phyloP scores from a whole-genome alignment of 2,797 vertebrate genomes.

The Hemitrygon akajei region DNA sequence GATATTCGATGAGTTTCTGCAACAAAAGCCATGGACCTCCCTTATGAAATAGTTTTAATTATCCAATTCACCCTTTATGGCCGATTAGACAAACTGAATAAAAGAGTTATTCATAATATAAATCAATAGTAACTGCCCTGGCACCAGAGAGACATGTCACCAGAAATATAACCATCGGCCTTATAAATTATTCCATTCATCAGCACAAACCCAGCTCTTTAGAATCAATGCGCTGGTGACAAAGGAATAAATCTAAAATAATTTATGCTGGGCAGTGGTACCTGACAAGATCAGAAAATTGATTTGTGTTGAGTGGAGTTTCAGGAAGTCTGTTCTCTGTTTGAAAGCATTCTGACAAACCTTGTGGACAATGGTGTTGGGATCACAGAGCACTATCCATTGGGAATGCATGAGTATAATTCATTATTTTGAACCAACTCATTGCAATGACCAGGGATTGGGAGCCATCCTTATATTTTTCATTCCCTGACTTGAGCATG shows the following conservation, averaged over 20 bases:
- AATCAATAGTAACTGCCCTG: not conserved
- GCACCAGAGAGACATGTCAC: not conserved
- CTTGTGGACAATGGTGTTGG: not conserved
- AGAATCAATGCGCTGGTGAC: not conserved
- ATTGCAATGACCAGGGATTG: not conserved
- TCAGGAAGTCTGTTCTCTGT: not conserved
- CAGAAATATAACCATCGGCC: not conserved
- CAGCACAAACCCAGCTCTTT: not conserved
- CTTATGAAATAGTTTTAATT: not conserved
- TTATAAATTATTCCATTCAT: conserved; percentile 23
- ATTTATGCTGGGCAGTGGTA: not conserved
- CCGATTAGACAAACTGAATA: not conserved
- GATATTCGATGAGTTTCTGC: not conserved
- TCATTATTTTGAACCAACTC: too few relatives aligned
- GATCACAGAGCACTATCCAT: not conserved
- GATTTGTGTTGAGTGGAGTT: not conserved
- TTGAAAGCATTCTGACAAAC: not conserved
- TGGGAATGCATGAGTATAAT: not conserved
- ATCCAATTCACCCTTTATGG: not conserved
- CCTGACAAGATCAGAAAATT: not conserved
- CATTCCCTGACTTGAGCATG: not conserved
- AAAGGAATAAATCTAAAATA: conserved; percentile 10
- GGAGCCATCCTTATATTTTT: not conserved
- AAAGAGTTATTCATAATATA: conserved; percentile 30
- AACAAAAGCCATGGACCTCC: not conserved